Conservation (phyloP, 1,140 invertebrate genomes). For the Dendroctonus ponderosae region DNA sequence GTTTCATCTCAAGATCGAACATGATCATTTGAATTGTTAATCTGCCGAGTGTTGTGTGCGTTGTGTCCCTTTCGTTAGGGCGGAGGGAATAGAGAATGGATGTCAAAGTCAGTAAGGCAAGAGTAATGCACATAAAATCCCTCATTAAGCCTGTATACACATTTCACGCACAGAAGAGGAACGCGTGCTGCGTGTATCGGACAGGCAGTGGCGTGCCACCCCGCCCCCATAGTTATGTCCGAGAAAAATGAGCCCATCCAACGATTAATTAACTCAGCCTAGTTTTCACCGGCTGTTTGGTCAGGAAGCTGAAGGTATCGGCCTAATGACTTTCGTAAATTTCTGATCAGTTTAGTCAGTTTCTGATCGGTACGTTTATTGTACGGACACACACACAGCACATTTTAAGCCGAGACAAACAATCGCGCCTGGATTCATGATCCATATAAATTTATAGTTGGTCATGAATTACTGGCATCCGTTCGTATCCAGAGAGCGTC, state of each 20-base stretch:
- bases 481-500: constrained; percentile 6
- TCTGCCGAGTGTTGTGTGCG: too few species aligned
- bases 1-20: too few species aligned
- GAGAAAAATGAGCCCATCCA: background rate
- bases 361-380: too few species aligned
- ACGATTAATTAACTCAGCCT: background rate
- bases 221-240: constrained; percentile 27
- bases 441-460: constrained; percentile 14
- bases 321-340: too few species aligned
- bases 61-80: background rate
- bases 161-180: constrained; percentile 43
- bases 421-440: background rate
- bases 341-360: too few species aligned
- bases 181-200: constrained; percentile 42
- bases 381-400: too few species aligned
- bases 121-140: constrained; percentile 50
- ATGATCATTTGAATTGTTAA: too few species aligned
- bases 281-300: background rate
- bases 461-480: constrained; percentile 11
- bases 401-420: too few species aligned
- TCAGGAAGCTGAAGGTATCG: too few species aligned
- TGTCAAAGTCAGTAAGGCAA: constrained; percentile 49
- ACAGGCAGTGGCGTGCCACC: constrained; percentile 40
- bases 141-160: constrained; percentile 47
- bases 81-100: constrained; percentile 29